Base-by-base conservation (phyloP, 2,113 vertebrate species). In the Cheirogaleus medius region DNA sequence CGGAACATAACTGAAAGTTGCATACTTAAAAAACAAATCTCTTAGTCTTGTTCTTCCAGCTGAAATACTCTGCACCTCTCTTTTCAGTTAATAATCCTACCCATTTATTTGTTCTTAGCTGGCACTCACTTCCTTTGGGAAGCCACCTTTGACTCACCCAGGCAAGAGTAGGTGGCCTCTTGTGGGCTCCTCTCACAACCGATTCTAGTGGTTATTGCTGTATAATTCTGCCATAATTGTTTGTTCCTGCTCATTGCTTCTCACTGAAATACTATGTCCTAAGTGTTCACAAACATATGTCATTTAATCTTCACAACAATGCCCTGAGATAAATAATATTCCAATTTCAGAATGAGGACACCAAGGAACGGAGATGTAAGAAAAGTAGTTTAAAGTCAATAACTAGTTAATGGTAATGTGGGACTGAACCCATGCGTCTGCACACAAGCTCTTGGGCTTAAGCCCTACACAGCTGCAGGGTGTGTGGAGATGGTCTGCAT, bases 401-500 rank as follows among this genome's bases (percentile, higher is more conserved):
- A 60, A 1, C 12, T 47, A 32, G 23, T 64, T 63, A 23, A 1
- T 32, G 37, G 34, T 34, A 6, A 32, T 2, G 15, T 39, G 71
- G 20, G 34, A 11, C 44, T 63, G 78, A 92, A 37, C 4, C 15
- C 18, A 0, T 4, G 32, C 20, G 14, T 64, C 60, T 49, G 10
- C 0, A 0, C 44, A 27, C 56, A 56, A 4, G 1, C 12, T 58
- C 29, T 27, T 25, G 12, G 17, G 27, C 49, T 37, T 6, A 17
- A 54, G 14, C 34, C n/a, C 49, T 12, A 10, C 14, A 29, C 6
- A 14, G 9, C 4, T 21, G 7, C 25, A 15, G 7, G 0, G 4
- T 37, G 27, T 34, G 0, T 2, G 34, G 37, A 64, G 29, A 6
- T 8, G 17, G 0, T 18, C 32, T 27, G 0, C 14, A 0, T 11